A percentile compares a stretch with the other conserved stretches of the same genome.
These are phyloP conservation scores for Astropecten irregularis DNA, from an alignment of 53 echinoderm and acorn worm genomes.

Conservation along the genomic window DNA sequence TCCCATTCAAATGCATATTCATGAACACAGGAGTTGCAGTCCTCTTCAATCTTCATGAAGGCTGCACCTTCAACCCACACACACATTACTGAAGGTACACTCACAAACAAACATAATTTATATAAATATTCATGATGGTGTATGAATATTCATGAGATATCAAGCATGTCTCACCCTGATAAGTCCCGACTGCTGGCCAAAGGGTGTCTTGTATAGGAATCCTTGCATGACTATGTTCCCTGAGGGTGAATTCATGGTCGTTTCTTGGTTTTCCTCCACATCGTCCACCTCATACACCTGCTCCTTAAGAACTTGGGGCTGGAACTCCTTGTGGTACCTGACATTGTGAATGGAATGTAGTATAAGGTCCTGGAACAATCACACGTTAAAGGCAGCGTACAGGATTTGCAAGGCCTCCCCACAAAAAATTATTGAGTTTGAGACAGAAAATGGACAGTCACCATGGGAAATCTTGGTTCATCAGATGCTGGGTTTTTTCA, in stretches of 20 bases:
- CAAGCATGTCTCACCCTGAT: conserved; percentile 82
- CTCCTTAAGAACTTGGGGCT: conserved; percentile 56
- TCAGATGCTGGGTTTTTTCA: no score
- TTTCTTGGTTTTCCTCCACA: conserved; percentile 75
- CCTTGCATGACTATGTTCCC: conserved; percentile 83
- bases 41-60: no score
- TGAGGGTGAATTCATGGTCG: conserved; percentile 66
- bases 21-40: no score
- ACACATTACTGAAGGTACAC: no score
- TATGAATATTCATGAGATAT: conserved; percentile 4
- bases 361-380: background rate
- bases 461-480: no score
- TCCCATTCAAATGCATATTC: no score
- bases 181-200: conserved; percentile 66
- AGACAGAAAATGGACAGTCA: no score
- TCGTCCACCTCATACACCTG: conserved; percentile 92
- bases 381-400: background rate
- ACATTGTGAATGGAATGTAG: no score
- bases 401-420: no score
- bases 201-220: conserved; percentile 90
- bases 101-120: background rate
- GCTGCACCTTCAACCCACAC: no score
- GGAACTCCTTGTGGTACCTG: conserved; percentile 43
- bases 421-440: no score
- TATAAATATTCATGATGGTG: conserved; percentile 4